Conservation (phyloP, 2,888 invertebrate species). For the Ophion ellenae region DNA sequence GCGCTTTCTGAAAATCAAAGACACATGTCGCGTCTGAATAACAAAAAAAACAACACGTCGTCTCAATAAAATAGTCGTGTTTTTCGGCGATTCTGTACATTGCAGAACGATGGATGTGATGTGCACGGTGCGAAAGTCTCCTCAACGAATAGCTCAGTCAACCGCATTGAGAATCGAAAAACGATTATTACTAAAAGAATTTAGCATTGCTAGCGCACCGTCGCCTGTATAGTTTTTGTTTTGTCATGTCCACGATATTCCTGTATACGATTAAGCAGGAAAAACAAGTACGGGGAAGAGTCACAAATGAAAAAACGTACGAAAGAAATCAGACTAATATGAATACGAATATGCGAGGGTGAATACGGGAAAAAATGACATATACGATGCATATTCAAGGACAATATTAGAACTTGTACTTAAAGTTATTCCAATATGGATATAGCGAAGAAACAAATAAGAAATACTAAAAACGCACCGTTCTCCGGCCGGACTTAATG, state of each 20-base stretch:
- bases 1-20: conserved; percentile 71
- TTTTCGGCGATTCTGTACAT: conserved; percentile 42
- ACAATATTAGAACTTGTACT: background rate
- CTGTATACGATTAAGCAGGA: conserved; percentile 14
- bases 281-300: conserved; percentile 3
- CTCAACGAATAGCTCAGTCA: conserved; percentile 46
- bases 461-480: background rate
- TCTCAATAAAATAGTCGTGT: conserved; percentile 37
- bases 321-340: conserved; percentile 50
- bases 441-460: background rate
- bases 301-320: background rate
- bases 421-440: conserved; percentile 1
- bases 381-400: background rate
- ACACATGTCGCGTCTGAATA: conserved; percentile 36
- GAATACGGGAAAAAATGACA: background rate
- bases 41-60: conserved; percentile 11
- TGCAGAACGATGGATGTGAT: conserved; percentile 45
- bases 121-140: conserved; percentile 54
- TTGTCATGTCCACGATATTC: conserved; percentile 41
- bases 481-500: background rate
- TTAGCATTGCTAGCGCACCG: conserved; percentile 58
- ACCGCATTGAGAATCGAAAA: conserved; percentile 32
- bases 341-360: conserved; percentile 12
- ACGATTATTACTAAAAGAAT: background rate
- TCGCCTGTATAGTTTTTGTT: conserved; percentile 37